A percentile compares a stretch with the other conserved stretches of the same genome.
phyloP scores from a whole-genome alignment of 2,888 invertebrate genomes.

The Diabrotica balteata region DNA sequence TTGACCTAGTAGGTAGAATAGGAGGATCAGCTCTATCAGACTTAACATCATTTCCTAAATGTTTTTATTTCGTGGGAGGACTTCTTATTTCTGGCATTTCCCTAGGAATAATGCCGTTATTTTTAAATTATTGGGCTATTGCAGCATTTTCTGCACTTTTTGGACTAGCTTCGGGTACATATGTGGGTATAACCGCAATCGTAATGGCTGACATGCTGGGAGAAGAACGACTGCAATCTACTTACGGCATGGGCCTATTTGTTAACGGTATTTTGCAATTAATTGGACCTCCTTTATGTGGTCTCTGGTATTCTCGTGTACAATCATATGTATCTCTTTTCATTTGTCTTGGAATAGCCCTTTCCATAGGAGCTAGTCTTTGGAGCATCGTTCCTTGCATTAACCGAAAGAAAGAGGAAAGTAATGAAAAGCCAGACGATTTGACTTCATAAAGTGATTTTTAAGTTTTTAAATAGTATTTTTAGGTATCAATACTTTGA shows the following conservation, averaged over 20 bases:
- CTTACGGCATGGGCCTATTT: constrained; percentile 85
- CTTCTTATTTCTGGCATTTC: constrained; percentile 79
- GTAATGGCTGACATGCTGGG: constrained; percentile 90
- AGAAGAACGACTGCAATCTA: constrained; percentile 82
- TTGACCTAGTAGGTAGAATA: constrained; percentile 83
- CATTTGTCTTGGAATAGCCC: constrained; percentile 74
- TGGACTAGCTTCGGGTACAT: constrained; percentile 83
- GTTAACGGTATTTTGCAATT: constrained; percentile 84
- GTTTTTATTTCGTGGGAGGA: constrained; percentile 84
- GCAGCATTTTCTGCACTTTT: constrained; percentile 78
- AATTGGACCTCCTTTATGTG: constrained; percentile 84
- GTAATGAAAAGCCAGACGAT: no score
- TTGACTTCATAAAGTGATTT: no score
- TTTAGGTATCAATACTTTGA: no score
- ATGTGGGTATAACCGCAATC: constrained; percentile 85
- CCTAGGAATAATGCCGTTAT: constrained; percentile 73
- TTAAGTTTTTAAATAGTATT: no score
- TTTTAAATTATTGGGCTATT: constrained; percentile 69
- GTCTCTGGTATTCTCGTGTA: constrained; percentile 70
- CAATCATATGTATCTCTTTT: constrained; percentile 76
- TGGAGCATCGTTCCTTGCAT: constrained; percentile 82
- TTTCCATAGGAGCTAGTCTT: constrained; percentile 74
- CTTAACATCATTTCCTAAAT: constrained; percentile 76
- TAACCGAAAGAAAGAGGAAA: constrained; percentile 48
- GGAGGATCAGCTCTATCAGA: constrained; percentile 87